Evolutionary conservation across 2,888 invertebrate species (phyloP).

Genomic region (Spisula solida): DNA sequence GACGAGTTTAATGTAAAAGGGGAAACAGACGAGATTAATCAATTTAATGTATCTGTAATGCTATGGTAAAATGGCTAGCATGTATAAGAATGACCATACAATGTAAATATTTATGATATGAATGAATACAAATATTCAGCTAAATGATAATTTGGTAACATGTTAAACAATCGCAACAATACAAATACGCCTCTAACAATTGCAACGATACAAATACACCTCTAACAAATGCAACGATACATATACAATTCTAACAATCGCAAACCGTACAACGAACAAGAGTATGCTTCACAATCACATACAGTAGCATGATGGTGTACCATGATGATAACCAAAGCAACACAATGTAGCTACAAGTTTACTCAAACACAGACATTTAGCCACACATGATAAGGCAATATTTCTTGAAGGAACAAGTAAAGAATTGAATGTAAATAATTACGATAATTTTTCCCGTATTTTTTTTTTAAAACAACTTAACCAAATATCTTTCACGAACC

Average conservation of each 20-base stretch:
- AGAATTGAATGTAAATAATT: background rate
- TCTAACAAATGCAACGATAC: too few species aligned
- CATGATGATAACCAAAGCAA: background rate
- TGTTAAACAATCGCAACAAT: background rate
- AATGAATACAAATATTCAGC: constrained; percentile 12
- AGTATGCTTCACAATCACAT: too few species aligned
- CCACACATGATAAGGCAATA: constrained; percentile 1
- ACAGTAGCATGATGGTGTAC: too few species aligned
- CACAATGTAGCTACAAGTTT: background rate
- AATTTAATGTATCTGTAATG: too few species aligned
- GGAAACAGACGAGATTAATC: too few species aligned
- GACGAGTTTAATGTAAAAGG: too few species aligned
- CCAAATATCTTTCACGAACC: background rate
- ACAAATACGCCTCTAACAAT: background rate
- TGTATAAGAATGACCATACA: background rate
- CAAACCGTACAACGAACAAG: too few species aligned
- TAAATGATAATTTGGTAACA: background rate
- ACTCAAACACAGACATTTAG: background rate
- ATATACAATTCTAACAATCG: too few species aligned
- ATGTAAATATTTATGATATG: background rate
- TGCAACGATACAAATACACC: background rate
- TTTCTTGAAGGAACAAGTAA: background rate
- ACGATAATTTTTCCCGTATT: background rate
- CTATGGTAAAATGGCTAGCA: background rate
- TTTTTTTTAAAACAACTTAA: background rate